A percentile compares a stretch with the other conserved stretches of the same genome.
These are phyloP conservation scores for Synaphobranchus kaupii DNA, from an alignment of 2,797 vertebrate species.

Conservation along the genomic window DNA sequence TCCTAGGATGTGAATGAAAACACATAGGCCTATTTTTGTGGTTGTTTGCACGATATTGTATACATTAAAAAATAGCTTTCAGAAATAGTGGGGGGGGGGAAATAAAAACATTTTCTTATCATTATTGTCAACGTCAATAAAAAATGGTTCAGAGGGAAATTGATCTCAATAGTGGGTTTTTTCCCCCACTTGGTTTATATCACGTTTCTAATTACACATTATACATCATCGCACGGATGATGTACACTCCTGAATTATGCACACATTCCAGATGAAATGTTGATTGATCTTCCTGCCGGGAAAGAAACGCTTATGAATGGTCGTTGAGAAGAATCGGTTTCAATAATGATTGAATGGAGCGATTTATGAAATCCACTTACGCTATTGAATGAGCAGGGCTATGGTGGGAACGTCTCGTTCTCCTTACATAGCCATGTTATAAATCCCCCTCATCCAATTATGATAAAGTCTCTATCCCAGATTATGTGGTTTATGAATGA, in stretches of 20 bases:
- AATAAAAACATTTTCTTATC: not conserved
- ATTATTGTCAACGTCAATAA: not conserved
- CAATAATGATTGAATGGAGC: conserved; percentile 29
- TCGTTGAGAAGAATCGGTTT: conserved; percentile 34
- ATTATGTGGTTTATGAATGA: conserved; percentile 57
- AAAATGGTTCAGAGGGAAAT: not conserved
- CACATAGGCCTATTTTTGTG: not conserved
- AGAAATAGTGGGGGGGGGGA: not conserved
- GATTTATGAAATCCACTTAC: conserved; percentile 45
- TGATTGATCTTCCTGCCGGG: conserved; percentile 38
- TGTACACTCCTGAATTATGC: conserved; percentile 32
- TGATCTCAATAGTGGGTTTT: not conserved
- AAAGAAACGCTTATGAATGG: conserved; percentile 53
- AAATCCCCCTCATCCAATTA: conserved; percentile 72
- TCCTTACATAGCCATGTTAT: conserved; percentile 56
- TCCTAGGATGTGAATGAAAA: too few species aligned
- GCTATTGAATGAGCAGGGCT: conserved; percentile 22
- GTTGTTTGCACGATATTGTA: not conserved
- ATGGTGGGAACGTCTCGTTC: conserved; percentile 41
- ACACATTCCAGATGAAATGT: conserved; percentile 46
- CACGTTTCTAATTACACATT: not conserved
- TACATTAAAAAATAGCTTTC: not conserved
- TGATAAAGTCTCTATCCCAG: conserved; percentile 61
- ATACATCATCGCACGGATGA: not conserved
- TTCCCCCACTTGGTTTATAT: not conserved